These are phyloP conservation scores for Pantherophis guttatus DNA, from an alignment of 2,113 vertebrate genomes.

Conservation along the genomic window DNA sequence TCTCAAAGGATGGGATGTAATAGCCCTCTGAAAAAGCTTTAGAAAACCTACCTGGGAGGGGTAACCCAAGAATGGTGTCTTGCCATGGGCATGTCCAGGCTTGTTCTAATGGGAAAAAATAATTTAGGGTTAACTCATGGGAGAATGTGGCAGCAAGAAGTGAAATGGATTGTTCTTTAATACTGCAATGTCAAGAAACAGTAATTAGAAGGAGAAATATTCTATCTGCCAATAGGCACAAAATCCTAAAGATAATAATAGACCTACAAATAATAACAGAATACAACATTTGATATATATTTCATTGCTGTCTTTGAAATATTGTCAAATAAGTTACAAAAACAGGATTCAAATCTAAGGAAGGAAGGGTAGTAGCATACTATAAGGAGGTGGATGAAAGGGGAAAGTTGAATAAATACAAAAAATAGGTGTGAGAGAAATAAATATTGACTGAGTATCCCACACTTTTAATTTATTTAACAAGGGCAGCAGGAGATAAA, in stretches of 20 bases:
- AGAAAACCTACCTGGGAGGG: constrained; percentile 7
- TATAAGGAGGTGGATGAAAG: background rate
- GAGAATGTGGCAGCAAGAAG: background rate
- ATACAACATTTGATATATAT: background rate
- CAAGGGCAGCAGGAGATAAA: background rate
- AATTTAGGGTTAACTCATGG: constrained; percentile 7
- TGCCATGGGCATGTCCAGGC: constrained; percentile 8
- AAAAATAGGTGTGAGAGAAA: background rate
- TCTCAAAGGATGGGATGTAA: background rate
- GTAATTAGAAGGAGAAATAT: background rate
- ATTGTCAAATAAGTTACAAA: background rate
- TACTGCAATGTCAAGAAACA: background rate
- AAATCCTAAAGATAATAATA: background rate
- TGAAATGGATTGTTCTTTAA: constrained; percentile 5
- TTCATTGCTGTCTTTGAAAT: background rate
- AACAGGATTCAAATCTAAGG: background rate
- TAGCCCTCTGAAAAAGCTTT: background rate
- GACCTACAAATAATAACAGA: background rate
- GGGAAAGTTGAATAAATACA: background rate
- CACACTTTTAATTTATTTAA: background rate
- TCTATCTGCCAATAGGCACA: background rate
- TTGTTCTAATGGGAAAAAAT: constrained; percentile 19
- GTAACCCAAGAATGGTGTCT: background rate
- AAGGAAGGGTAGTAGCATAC: background rate
- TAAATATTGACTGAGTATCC: background rate